Percentiles rank a stretch among this genome's conserved stretches.
Conservation (phyloP, 2,113 vertebrate species). For the Rhynchopsitta pachyrhyncha region DNA sequence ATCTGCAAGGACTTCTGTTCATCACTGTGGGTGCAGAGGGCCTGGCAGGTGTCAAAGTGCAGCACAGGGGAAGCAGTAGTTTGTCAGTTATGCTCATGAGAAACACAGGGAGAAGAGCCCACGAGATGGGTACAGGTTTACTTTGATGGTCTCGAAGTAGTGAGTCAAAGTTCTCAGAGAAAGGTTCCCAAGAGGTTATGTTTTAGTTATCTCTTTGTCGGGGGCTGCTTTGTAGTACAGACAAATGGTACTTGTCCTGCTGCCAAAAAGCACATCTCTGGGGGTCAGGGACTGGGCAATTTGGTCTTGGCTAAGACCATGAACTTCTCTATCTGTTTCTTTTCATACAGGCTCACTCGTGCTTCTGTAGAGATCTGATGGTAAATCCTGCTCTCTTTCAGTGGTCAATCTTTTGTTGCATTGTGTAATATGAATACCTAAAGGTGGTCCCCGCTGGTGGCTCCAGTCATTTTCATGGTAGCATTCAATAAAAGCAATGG, state of each 20-base stretch:
- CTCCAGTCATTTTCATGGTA: neutral
- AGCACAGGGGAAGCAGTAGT: neutral
- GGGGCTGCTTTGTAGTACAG: neutral
- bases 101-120: neutral
- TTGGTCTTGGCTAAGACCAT: neutral
- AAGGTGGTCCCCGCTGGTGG: neutral
- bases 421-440: neutral
- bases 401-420: neutral
- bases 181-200: neutral
- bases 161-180: neutral
- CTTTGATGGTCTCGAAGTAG: neutral
- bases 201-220: neutral
- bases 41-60: neutral
- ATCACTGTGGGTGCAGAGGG: neutral
- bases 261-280: neutral
- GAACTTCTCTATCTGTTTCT: neutral
- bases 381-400: neutral
- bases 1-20: neutral
- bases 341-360: neutral
- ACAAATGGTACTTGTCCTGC: neutral
- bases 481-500: neutral
- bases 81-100: neutral
- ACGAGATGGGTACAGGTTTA: neutral
- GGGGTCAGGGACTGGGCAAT: neutral
- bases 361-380: neutral